Percentiles rank a stretch among this genome's conserved stretches.
Evolutionary conservation across 1,140 invertebrate genomes (phyloP).

Genomic region (Drosophila carrolli): DNA sequence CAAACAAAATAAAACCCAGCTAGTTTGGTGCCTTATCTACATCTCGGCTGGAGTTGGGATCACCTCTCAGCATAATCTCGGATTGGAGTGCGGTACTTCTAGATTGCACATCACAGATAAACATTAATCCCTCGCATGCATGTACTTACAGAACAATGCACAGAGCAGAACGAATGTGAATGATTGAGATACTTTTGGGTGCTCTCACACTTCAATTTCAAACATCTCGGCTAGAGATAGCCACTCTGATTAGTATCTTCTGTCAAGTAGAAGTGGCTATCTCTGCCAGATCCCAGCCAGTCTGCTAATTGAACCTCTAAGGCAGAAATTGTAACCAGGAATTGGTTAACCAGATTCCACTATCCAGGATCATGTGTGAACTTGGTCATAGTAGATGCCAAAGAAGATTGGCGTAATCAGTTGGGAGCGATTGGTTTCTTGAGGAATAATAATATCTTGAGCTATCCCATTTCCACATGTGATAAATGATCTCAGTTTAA

Average conservation of each 20-base stretch:
- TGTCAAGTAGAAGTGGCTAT: constrained; percentile 34
- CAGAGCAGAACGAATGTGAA: constrained; percentile 17
- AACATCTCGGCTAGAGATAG: constrained; percentile 33
- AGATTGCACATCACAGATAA: constrained; percentile 56
- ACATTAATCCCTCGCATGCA: constrained; percentile 28
- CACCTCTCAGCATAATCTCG: constrained; percentile 29
- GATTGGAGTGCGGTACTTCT: constrained; percentile 24
- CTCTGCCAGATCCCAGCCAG: constrained; percentile 16
- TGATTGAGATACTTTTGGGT: constrained; percentile 40
- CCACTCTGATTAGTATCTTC: constrained; percentile 47
- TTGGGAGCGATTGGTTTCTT: constrained; percentile 26
- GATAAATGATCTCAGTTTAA: constrained; percentile 28
- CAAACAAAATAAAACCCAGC: constrained; percentile 43
- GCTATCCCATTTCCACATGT: constrained; percentile 39
- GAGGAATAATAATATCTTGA: constrained; percentile 8
- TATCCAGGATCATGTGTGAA: constrained; percentile 64
- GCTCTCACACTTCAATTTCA: constrained; percentile 15
- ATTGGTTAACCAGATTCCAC: constrained; percentile 65
- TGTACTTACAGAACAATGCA: constrained; percentile 21
- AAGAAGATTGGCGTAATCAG: constrained; percentile 26
- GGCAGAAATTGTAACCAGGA: constrained; percentile 42
- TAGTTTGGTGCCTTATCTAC: constrained; percentile 51
- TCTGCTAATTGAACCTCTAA: constrained; percentile 22
- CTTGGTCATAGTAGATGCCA: constrained; percentile 31
- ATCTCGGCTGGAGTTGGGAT: constrained; percentile 35